Evolutionary conservation across 2,797 vertebrate genomes (phyloP), one percentile per base, ranked within the genome.

Genomic region (Naso thynnoides): DNA sequence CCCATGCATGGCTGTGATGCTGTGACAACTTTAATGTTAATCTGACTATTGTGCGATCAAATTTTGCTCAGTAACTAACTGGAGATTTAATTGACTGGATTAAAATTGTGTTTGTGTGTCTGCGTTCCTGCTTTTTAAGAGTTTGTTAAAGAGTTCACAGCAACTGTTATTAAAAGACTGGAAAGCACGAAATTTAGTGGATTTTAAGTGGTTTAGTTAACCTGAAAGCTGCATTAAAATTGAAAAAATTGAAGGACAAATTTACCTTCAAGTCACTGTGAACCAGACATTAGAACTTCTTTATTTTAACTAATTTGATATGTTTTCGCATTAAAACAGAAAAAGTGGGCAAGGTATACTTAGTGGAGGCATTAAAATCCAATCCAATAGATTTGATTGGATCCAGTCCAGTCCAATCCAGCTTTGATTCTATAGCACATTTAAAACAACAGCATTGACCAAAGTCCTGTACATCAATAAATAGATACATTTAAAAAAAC

Each of bases 1-100:
- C 56, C 39, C 49, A n/a, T 89, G 90, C 90, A 91, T 92, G 89
- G 38, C 61, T 72, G 62, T 49, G 63, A 71, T 65, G 76, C 68
- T 78, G 76, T 73, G 73, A 78, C 70, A 36, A 44, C 62, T 33
- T 70, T 49, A 71, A 42, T 31, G 24, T 81, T 71, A 45, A 79
- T 70, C 24, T 0, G 2, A 60, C 33, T 56, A 5, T 61, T 58
- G 41, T 45, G 23, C 45, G 63, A 66, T 76, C 36, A 53, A 61
- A 62, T 73, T 70, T 69, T 55, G 45, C 55, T 57, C 27, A 3
- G 61, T 42, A 21, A 79, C 78, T 84, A 81, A 89, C 69, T 49
- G 56, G 47, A 77, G 47, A 31, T 59, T 11, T 23, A 13, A 63
- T 18, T 21, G 48, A 59, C n/a, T 39, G 59, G 68, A 49, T 54